Conservation (phyloP, 2,797 vertebrate species). For the Myiothlypis coronata region DNA sequence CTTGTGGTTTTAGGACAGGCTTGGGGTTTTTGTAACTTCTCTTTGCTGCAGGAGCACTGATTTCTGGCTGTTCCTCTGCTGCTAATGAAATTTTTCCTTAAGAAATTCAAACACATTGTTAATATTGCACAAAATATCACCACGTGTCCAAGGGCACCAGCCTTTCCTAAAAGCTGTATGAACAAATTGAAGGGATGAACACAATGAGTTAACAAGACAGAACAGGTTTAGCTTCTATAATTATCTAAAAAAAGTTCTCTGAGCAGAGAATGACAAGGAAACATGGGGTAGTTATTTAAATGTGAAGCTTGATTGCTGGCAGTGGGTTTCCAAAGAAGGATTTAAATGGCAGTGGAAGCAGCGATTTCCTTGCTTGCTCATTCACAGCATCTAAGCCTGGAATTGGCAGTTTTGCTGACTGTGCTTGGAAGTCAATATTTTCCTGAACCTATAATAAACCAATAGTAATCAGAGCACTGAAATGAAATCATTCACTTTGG, state of each 20-base stretch:
- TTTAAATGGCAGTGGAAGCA: not conserved
- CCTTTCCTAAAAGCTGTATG: not conserved
- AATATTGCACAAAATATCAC: not conserved
- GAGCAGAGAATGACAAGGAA: not conserved
- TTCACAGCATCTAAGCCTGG: not conserved
- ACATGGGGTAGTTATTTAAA: not conserved
- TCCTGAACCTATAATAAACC: constrained; percentile 1
- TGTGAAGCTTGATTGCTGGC: not conserved
- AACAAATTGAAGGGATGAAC: not conserved
- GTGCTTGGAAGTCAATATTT: not conserved
- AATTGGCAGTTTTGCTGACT: constrained; percentile 15
- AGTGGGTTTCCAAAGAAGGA: constrained; percentile 4
- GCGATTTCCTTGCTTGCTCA: not conserved
- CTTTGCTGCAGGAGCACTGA: not conserved
- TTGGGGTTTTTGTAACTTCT: not conserved
- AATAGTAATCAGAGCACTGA: not conserved
- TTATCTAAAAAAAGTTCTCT: not conserved
- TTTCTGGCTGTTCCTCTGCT: not conserved
- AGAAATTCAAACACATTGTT: not conserved
- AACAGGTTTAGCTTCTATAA: not conserved
- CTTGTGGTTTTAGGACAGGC: not conserved
- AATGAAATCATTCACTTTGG: not conserved
- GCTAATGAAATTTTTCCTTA: not conserved
- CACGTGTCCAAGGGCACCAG: not conserved
- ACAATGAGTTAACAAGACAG: not conserved